Conservation (phyloP, 2,797 vertebrate genomes). For the Brachyalestes nurse region DNA sequence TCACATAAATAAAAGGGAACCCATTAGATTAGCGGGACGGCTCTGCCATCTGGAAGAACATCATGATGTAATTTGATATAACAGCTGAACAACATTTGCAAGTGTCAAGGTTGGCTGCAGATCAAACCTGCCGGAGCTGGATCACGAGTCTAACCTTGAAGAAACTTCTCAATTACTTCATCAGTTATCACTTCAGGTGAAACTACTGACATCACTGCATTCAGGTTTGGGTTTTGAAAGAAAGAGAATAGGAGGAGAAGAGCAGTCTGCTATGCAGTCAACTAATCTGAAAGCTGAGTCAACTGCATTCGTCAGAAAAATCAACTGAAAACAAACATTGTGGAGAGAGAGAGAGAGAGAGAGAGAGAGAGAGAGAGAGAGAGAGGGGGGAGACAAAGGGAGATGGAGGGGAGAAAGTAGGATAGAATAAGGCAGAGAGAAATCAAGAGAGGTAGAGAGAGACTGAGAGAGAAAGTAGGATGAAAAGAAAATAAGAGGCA, state of each 20-base stretch:
- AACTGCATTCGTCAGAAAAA: background rate
- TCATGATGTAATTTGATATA: constrained; percentile 46
- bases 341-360: background rate
- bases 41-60: constrained; percentile 39
- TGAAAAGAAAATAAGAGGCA: background rate
- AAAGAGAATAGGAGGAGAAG: no score
- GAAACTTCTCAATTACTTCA: background rate
- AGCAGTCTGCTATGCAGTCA: no score
- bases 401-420: no score
- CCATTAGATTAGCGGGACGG: constrained; percentile 23
- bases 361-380: background rate
- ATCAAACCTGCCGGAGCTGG: constrained; percentile 19
- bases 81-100: constrained; percentile 41
- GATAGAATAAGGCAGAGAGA: no score
- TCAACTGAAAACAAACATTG: background rate
- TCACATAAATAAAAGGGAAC: constrained; percentile 33
- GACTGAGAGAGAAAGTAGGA: background rate
- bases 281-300: background rate
- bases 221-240: no score
- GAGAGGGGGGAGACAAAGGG: background rate
- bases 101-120: constrained; percentile 43
- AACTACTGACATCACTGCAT: background rate
- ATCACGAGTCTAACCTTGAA: background rate
- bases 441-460: background rate
- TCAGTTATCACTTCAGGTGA: constrained; percentile 13